Evolutionary conservation across 2,888 invertebrate genomes (phyloP).

Genomic region (Achlya flavicornis): DNA sequence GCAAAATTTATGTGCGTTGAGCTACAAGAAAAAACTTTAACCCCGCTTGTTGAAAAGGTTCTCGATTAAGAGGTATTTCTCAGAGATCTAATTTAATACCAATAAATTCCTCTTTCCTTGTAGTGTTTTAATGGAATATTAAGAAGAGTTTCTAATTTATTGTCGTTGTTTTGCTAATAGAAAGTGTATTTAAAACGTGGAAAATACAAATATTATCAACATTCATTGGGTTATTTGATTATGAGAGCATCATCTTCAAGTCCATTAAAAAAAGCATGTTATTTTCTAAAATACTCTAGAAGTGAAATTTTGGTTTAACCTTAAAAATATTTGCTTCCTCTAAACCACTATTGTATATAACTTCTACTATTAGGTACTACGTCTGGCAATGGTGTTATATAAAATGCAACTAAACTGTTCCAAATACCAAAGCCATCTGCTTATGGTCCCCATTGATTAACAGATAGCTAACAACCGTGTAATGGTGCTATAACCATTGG

Average conservation of each 20-base stretch:
- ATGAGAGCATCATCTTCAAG: too few relatives aligned
- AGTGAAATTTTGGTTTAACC: too few relatives aligned
- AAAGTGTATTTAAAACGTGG: too few relatives aligned
- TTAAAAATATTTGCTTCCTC: too few relatives aligned
- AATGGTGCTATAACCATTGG: conserved; percentile 4
- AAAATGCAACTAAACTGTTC: neutral
- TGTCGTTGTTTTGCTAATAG: neutral
- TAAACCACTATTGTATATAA: too few relatives aligned
- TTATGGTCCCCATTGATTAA: neutral
- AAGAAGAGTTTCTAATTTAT: neutral
- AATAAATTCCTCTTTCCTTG: conserved; percentile 2
- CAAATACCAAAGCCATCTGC: neutral
- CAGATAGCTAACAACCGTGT: neutral
- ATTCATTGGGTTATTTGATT: too few relatives aligned
- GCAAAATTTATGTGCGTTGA: conserved; percentile 45
- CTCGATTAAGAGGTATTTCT: conserved; percentile 10
- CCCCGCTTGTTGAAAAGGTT: conserved; percentile 12
- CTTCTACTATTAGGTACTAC: neutral
- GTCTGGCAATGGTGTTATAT: neutral
- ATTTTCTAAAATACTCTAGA: too few relatives aligned
- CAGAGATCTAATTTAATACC: conserved; percentile 8
- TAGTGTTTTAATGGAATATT: neutral
- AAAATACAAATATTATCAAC: too few relatives aligned
- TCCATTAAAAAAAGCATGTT: too few relatives aligned
- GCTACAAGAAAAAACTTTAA: conserved; percentile 13